These are phyloP conservation scores for Bubo scandiacus DNA, from an alignment of 2,113 vertebrate genomes.

Conservation along the genomic window DNA sequence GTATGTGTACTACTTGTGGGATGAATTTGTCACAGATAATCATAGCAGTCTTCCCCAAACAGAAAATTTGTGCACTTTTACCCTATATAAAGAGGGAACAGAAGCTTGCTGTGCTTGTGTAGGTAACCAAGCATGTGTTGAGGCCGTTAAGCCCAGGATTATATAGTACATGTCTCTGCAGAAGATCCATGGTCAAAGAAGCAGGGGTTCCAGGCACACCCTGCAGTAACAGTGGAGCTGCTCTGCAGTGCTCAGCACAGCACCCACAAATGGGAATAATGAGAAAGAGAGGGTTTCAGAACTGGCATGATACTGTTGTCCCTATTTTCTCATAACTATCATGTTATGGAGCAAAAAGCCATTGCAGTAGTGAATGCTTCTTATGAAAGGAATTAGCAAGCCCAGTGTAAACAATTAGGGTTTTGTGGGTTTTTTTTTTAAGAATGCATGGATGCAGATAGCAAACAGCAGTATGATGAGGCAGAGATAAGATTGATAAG, in stretches of 20 bases:
- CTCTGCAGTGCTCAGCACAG: not conserved
- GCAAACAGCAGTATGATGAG: not conserved
- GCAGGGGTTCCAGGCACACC: not conserved
- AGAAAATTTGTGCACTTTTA: not conserved
- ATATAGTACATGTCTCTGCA: not conserved
- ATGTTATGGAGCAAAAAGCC: not conserved
- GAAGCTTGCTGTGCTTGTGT: not conserved
- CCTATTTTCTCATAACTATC: not conserved
- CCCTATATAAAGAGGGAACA: not conserved
- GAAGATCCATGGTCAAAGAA: not conserved
- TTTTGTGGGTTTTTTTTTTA: accelerated
- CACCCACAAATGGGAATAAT: accelerated
- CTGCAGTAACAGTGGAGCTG: not conserved
- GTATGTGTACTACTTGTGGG: not conserved
- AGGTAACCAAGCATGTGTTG: not conserved
- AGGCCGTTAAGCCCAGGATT: not conserved
- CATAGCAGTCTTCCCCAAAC: not conserved
- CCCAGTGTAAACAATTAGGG: not conserved
- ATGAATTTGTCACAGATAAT: not conserved
- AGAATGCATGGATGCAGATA: not conserved
- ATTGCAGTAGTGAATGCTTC: not conserved
- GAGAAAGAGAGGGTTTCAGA: not conserved
- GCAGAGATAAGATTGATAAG: not conserved
- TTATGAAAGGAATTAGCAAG: not conserved
- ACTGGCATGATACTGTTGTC: not conserved